phyloP scores from a whole-genome alignment of 2,113 vertebrate genomes.

The Sminthopsis crassicaudata region DNA sequence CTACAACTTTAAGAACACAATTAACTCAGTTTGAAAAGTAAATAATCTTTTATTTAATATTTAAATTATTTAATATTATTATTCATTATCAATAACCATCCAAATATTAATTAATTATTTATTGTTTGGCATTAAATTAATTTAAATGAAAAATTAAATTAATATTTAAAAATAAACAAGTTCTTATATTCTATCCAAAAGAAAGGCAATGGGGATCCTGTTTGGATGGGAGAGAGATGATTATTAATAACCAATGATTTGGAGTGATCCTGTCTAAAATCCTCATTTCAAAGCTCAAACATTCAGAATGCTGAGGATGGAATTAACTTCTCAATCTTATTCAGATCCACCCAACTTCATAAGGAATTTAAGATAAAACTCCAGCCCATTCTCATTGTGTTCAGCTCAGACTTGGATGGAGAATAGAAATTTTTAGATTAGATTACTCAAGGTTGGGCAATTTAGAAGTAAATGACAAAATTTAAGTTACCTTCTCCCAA shows the following conservation, averaged over 20 bases:
- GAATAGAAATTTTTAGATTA: background rate
- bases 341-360: background rate
- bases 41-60: too few species aligned
- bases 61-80: too few species aligned
- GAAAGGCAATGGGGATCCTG: background rate
- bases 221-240: background rate
- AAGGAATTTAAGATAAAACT: background rate
- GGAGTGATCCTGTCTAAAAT: background rate
- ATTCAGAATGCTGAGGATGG: too few species aligned
- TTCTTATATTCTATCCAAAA: background rate
- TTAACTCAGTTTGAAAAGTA: background rate
- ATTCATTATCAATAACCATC: too few species aligned
- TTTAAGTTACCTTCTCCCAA: background rate
- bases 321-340: background rate
- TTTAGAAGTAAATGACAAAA: background rate
- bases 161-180: background rate
- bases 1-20: background rate
- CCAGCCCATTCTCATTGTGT: background rate
- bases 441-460: background rate
- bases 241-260: background rate
- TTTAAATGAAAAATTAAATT: too few species aligned
- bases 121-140: too few species aligned
- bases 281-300: too few species aligned
- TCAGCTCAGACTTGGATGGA: background rate
- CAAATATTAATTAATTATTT: too few species aligned